Evolutionary conservation across 2,797 vertebrate genomes (phyloP), one percentile per base, ranked within the genome.

Genomic region (Loris lydekkerianus): DNA sequence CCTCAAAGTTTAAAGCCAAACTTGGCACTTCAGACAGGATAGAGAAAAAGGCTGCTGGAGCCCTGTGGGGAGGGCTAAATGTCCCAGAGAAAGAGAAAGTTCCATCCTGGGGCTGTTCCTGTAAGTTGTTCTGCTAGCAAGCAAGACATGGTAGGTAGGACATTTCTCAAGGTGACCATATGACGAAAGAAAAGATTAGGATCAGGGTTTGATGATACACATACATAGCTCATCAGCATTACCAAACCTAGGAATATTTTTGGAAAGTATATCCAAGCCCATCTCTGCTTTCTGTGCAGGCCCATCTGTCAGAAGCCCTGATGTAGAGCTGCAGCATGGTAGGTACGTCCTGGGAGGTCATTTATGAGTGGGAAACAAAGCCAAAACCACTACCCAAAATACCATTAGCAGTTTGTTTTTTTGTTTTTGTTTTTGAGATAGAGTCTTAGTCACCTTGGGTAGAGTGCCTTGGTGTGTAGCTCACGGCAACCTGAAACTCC

Each of bases 1-100:
- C 49, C 49, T 53, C 49, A 53, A 53, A 67, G 37, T 91, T 84
- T 65, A 29, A 85, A 75, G 43, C 53, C 70, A 72, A 65, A 70
- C 43, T 78, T 60, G 61, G 67, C 83, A 58, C 13, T 15, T 37
- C n/a, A 58, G 80, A 43, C 46, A 75, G 25, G 60, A 78, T 1
- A 87, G 77, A 58, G 63, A 65, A 83, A 56, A 11, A 23, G 17
- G 43, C 31, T 60, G 65, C 13, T 43, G 29, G 63, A 80, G 21
- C 20, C 34, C 29, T 2, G 5, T 53, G 67, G 56, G 46, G 46
- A 65, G 31, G 69, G 70, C 70, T 34, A 8, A 37, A 56, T 53
- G 40, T 69, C 27, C 23, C 23, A 56, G 86, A 76, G 58, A 23
- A 76, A 77, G 43, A 86, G 37, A 31, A 40, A 69, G n/a, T n/a